Evolutionary conservation across 2,113 vertebrate species (phyloP).

Genomic region (Alligator mississippiensis): DNA sequence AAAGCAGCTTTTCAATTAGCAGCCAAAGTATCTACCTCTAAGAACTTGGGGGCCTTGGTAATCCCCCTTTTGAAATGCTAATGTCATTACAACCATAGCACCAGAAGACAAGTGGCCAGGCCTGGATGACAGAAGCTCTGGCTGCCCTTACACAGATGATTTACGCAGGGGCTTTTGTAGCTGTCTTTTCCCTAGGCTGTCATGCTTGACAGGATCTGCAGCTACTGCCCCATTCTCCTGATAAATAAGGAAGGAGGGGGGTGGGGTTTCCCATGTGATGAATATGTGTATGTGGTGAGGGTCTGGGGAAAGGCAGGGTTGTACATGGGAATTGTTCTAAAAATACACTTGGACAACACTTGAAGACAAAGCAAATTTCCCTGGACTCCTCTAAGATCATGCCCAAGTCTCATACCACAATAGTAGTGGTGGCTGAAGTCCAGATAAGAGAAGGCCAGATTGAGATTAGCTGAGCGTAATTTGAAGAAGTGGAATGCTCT

Average conservation of each 20-base stretch:
- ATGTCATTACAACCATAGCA: slow-evolving; percentile 67
- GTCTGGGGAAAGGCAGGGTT: fast-evolving
- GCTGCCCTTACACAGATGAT: slow-evolving; percentile 57
- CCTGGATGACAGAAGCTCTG: slow-evolving; percentile 36
- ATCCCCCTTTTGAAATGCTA: slow-evolving; percentile 74
- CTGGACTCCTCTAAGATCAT: background rate
- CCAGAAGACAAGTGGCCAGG: slow-evolving; percentile 33
- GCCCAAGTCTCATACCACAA: background rate
- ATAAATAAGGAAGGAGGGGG: slow-evolving; percentile 46
- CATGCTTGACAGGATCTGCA: slow-evolving; percentile 50
- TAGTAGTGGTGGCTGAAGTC: background rate
- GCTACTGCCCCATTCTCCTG: slow-evolving; percentile 30
- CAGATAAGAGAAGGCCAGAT: background rate
- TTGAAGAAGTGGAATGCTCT: fast-evolving
- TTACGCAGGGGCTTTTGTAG: slow-evolving; percentile 57
- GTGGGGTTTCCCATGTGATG: slow-evolving; percentile 5
- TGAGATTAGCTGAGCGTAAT: background rate
- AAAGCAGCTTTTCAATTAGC: slow-evolving; percentile 51
- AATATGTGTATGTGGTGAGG: background rate
- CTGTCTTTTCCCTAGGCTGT: background rate
- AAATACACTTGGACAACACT: background rate
- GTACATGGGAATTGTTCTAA: background rate
- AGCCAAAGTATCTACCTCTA: background rate
- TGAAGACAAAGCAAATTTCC: background rate
- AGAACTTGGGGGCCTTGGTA: slow-evolving; percentile 26